phyloP scores from a whole-genome alignment of 2,113 vertebrate genomes.

The Alethe castanea region DNA sequence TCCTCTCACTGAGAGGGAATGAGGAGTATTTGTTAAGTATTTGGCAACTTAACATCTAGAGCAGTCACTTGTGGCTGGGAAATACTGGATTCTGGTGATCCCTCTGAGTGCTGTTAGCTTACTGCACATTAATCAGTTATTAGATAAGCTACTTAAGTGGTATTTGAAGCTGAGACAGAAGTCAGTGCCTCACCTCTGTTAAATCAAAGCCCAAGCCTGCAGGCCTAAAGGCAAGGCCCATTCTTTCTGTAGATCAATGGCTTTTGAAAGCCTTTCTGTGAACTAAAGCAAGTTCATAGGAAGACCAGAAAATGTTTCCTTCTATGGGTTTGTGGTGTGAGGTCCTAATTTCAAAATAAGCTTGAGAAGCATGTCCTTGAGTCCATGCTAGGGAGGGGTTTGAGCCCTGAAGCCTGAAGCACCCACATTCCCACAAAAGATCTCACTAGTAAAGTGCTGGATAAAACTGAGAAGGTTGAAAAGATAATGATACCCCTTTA shows the following conservation, averaged over 20 bases:
- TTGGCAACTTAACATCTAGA: not conserved
- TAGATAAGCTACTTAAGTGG: not conserved
- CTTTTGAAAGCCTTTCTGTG: not conserved
- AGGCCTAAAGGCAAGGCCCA: not conserved
- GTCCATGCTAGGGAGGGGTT: not conserved
- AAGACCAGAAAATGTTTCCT: not conserved
- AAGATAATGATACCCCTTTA: not conserved
- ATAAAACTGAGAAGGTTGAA: not conserved
- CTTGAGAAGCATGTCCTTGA: not conserved
- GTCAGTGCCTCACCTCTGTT: not conserved
- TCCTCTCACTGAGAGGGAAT: not conserved
- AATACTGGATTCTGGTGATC: not conserved
- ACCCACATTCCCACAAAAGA: not conserved
- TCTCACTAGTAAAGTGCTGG: not conserved
- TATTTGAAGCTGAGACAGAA: not conserved
- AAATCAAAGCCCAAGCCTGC: not conserved
- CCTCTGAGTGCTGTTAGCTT: not conserved
- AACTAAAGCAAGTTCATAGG: not conserved
- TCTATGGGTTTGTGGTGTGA: not conserved
- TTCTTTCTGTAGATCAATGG: not conserved
- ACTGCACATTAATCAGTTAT: not conserved
- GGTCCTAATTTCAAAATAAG: not conserved
- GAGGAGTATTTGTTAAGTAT: not conserved
- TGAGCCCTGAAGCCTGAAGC: not conserved
- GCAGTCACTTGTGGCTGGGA: not conserved